phyloP scores from a whole-genome alignment of 2,888 invertebrate genomes.

The Chrysodeixis includens region DNA sequence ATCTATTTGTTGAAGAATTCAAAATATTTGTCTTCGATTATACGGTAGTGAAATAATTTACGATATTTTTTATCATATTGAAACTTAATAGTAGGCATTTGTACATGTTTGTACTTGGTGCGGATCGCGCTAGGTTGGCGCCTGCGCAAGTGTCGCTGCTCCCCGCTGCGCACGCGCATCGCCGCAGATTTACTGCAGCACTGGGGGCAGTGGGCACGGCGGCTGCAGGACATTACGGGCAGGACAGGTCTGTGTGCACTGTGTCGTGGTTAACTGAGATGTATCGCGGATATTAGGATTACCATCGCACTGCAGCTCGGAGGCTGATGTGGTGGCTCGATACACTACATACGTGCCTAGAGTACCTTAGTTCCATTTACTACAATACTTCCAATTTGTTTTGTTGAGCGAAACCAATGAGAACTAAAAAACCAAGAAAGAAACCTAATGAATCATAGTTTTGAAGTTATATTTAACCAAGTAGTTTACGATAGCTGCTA shows the following conservation, averaged over 20 bases:
- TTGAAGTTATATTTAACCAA: too few relatives aligned
- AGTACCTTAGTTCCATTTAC: too few relatives aligned
- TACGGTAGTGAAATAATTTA: constrained; percentile 1
- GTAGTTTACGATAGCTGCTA: too few relatives aligned
- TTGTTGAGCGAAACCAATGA: too few relatives aligned
- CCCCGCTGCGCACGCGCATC: constrained; percentile 33
- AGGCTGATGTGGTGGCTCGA: background rate
- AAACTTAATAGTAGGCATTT: constrained; percentile 4
- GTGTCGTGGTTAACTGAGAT: background rate
- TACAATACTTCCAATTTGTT: too few relatives aligned
- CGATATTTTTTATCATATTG: constrained; percentile 1
- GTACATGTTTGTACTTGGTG: background rate
- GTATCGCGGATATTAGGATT: background rate
- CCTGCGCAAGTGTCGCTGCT: constrained; percentile 19
- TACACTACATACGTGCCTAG: background rate
- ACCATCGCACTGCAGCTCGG: background rate
- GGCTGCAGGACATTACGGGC: constrained; percentile 2
- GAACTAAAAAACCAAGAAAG: too few relatives aligned
- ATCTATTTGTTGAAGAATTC: background rate
- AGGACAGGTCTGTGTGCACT: background rate
- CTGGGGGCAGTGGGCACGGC: background rate
- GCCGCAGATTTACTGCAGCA: constrained; percentile 15
- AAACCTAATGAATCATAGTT: too few relatives aligned
- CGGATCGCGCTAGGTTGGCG: background rate
- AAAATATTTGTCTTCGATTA: constrained; percentile 2